Conservation (phyloP, 1,140 invertebrate genomes). For the Heliconius nattereri region DNA sequence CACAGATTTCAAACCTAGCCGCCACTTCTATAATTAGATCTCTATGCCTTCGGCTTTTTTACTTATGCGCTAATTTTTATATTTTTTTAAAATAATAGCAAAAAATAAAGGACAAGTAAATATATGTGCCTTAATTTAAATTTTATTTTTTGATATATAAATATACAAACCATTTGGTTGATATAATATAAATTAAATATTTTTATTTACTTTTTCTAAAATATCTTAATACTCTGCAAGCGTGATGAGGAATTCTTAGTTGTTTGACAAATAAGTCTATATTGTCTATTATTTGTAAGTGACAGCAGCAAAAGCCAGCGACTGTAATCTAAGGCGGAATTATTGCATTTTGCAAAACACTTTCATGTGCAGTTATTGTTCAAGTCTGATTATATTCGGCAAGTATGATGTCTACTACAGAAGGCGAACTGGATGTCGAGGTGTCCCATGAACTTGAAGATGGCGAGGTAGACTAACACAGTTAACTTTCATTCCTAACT, state of each 20-base stretch:
- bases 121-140: neutral
- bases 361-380: conserved; percentile 66
- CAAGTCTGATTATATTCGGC: conserved; percentile 41
- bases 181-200: neutral
- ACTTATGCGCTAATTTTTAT: neutral
- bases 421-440: conserved; percentile 73
- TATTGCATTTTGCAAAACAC: conserved; percentile 57
- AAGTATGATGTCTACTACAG: conserved; percentile 76
- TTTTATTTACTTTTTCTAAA: neutral
- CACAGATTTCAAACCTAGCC: neutral
- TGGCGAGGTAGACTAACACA: conserved; percentile 58
- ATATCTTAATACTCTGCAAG: conserved; percentile 1
- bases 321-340: conserved; percentile 60
- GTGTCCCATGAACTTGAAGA: conserved; percentile 70
- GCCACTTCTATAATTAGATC: neutral
- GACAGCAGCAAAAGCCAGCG: conserved; percentile 42
- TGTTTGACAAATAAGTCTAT: conserved; percentile 14
- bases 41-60: neutral
- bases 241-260: neutral
- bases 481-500: neutral
- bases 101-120: neutral
- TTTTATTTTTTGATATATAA: neutral
- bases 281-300: conserved; percentile 21
- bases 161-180: neutral
- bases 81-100: neutral